phyloP scores from a whole-genome alignment of 2,113 vertebrate genomes.

The Passer montanus region DNA sequence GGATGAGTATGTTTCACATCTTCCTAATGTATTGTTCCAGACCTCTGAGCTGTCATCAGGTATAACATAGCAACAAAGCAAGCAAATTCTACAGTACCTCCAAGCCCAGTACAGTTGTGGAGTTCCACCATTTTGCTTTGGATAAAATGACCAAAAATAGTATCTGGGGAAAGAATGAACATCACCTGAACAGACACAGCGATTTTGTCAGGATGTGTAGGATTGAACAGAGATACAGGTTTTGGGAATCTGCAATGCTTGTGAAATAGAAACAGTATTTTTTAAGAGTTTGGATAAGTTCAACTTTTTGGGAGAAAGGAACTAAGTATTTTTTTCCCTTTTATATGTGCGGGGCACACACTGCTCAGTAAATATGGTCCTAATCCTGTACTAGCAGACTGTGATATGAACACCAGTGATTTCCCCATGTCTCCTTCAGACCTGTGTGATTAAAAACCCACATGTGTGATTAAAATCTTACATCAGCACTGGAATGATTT shows the following conservation, averaged over 20 bases:
- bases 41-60: background rate
- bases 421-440: background rate
- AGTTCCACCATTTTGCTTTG: background rate
- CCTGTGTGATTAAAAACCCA: background rate
- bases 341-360: background rate
- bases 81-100: background rate
- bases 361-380: background rate
- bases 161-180: background rate
- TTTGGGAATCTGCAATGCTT: background rate
- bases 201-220: background rate
- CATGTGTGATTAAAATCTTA: background rate
- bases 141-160: background rate
- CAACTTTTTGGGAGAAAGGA: background rate
- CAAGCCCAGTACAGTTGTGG: background rate
- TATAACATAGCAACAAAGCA: accelerated
- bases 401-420: background rate
- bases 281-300: background rate
- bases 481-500: background rate
- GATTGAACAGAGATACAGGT: background rate
- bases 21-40: background rate
- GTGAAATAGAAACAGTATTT: background rate
- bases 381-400: background rate
- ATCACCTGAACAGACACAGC: background rate
- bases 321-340: background rate
- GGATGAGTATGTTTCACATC: accelerated